Evolutionary conservation across 2,797 vertebrate species (phyloP).

Genomic region (Darevskia mixta): DNA sequence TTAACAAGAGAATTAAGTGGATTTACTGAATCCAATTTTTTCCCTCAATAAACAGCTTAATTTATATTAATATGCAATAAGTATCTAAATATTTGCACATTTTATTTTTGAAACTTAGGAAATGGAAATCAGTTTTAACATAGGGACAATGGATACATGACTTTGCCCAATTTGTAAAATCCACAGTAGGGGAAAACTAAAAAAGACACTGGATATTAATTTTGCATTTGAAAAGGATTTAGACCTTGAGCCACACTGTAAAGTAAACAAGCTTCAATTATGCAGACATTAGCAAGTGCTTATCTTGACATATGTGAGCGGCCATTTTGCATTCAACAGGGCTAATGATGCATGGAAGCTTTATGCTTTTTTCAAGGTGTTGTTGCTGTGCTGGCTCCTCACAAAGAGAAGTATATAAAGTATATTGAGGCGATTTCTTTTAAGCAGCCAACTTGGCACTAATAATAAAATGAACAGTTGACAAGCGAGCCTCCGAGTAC

Average conservation of each 20-base stretch:
- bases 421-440: not conserved
- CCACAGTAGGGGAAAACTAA: not conserved
- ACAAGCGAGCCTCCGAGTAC: not conserved
- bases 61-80: constrained; percentile 13
- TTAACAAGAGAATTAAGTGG: constrained; percentile 1
- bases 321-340: constrained; percentile 9
- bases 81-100: not conserved
- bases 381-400: not conserved
- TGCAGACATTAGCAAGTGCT: constrained; percentile 3
- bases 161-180: not conserved
- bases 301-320: constrained; percentile 19
- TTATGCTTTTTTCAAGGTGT: not conserved
- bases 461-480: not conserved
- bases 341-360: constrained; percentile 31
- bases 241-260: constrained; percentile 1
- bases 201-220: constrained; percentile 10
- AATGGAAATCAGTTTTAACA: not conserved
- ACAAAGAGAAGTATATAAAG: not conserved
- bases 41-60: constrained; percentile 22
- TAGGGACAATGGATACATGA: not conserved
- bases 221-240: not conserved
- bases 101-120: constrained; percentile 16
- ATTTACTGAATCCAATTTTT: constrained; percentile 13
- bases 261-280: constrained; percentile 25
- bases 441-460: not conserved